Evolutionary conservation across 2,888 invertebrate genomes (phyloP).

Genomic region (Disparrhopalites patrizii): DNA sequence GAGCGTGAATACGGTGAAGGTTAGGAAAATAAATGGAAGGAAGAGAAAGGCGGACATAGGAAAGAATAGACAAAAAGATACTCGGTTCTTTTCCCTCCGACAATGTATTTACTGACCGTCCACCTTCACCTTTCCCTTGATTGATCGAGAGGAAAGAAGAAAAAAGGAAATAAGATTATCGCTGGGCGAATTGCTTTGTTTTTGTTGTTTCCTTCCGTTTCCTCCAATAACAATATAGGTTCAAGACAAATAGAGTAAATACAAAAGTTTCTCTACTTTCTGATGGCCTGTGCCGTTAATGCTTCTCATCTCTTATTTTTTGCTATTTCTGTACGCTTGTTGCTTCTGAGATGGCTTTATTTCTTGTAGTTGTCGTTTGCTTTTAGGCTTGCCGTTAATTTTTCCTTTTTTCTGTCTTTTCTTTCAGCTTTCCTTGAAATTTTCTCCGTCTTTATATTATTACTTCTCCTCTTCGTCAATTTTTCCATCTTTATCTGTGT

Average conservation of each 20-base stretch:
- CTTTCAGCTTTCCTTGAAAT: too few relatives aligned
- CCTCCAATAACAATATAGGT: too few relatives aligned
- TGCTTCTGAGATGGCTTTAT: too few relatives aligned
- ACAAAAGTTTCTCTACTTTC: background rate
- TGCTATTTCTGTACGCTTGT: too few relatives aligned
- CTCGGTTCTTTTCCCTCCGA: conserved; percentile 12
- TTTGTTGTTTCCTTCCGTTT: conserved; percentile 8
- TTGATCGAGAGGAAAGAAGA: conserved; percentile 27
- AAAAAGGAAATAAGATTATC: conserved; percentile 30
- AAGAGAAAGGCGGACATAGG: background rate
- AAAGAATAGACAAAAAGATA: background rate
- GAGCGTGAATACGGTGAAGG: too few relatives aligned
- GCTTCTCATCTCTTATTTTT: background rate
- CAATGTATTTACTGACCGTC: conserved; percentile 8
- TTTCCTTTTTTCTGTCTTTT: too few relatives aligned
- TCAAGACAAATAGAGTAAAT: background rate
- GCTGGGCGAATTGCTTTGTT: conserved; percentile 13
- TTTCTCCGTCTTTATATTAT: too few relatives aligned
- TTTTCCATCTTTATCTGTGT: too few relatives aligned
- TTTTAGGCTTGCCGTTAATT: too few relatives aligned
- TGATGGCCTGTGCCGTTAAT: background rate
- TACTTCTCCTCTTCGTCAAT: too few relatives aligned
- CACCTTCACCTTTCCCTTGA: conserved; percentile 20
- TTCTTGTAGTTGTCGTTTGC: too few relatives aligned
- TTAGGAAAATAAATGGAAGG: too few relatives aligned